A percentile compares a stretch with the other conserved stretches of the same genome.
phyloP scores from a whole-genome alignment of 2,113 vertebrate species.

The Pangasianodon gigas region DNA sequence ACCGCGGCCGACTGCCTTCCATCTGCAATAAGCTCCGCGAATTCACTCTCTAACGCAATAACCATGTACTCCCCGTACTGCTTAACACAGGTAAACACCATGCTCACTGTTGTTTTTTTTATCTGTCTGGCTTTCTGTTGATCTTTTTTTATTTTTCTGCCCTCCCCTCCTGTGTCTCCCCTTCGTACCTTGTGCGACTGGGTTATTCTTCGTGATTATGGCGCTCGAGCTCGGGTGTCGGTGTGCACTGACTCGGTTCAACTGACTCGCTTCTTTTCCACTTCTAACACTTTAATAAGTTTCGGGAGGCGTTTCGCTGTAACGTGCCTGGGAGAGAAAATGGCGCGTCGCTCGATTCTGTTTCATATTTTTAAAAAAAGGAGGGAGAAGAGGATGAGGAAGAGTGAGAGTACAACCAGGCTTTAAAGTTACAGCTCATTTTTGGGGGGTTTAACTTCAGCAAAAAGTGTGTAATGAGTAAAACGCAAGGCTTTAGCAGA shows the following conservation, averaged over 20 bases:
- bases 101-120: conserved; percentile 53
- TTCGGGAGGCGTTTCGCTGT: conserved; percentile 57
- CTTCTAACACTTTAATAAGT: conserved; percentile 45
- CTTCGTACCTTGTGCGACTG: background rate
- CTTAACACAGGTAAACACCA: conserved; percentile 78
- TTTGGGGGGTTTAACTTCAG: background rate
- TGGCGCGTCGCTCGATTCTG: conserved; percentile 76
- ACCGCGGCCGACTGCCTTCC: conserved; percentile 74
- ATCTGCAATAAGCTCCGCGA: conserved; percentile 70
- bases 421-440: conserved; percentile 35
- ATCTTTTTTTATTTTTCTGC: background rate
- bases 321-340: conserved; percentile 72
- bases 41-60: conserved; percentile 62
- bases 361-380: conserved; percentile 64
- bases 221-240: conserved; percentile 27
- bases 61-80: conserved; percentile 84
- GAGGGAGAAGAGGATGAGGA: conserved; percentile 52
- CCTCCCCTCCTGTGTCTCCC: background rate
- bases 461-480: conserved; percentile 1
- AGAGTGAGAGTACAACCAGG: conserved; percentile 28
- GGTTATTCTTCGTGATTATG: background rate
- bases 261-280: background rate
- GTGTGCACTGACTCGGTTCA: conserved; percentile 15
- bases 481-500: conserved; percentile 44
- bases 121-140: conserved; percentile 40